A percentile compares a stretch with the other conserved stretches of the same genome.
phyloP scores from a whole-genome alignment of 2,797 vertebrate species.

The Siniperca scherzeri region DNA sequence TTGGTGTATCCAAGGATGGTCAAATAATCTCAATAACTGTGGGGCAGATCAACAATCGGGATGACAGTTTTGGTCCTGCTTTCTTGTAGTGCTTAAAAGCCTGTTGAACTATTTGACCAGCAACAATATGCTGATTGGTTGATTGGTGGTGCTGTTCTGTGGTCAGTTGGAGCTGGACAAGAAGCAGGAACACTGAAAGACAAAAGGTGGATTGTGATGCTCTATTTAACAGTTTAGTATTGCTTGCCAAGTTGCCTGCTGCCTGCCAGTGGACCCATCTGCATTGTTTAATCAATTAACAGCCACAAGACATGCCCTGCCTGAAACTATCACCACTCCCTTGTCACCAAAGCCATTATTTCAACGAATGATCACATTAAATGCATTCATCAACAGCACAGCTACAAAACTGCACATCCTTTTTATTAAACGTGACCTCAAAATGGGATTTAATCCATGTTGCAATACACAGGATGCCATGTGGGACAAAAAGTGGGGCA shows the following conservation, averaged over 20 bases:
- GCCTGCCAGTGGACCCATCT: slow-evolving; percentile 46
- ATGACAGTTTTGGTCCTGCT: background rate
- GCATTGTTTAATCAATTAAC: slow-evolving; percentile 55
- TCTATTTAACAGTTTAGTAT: slow-evolving; percentile 38
- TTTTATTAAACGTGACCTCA: slow-evolving; percentile 5
- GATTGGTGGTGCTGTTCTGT: slow-evolving; percentile 1
- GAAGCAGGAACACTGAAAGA: slow-evolving; percentile 38
- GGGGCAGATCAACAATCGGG: background rate
- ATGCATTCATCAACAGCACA: background rate
- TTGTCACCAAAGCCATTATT: slow-evolving; percentile 10
- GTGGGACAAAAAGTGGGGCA: slow-evolving; percentile 37
- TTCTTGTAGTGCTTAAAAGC: background rate
- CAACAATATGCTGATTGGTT: background rate
- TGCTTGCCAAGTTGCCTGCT: slow-evolving; percentile 42
- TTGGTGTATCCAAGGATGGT: background rate
- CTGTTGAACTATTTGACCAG: background rate
- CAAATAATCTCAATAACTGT: background rate
- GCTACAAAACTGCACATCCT: background rate
- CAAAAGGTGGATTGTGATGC: slow-evolving; percentile 60
- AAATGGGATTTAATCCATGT: slow-evolving; percentile 51
- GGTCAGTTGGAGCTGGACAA: slow-evolving; percentile 30
- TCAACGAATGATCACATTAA: slow-evolving; percentile 9
- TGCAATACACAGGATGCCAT: slow-evolving; percentile 11
- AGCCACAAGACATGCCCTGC: slow-evolving; percentile 31
- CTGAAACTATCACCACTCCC: slow-evolving; percentile 7